Base-by-base conservation (phyloP, 2,113 vertebrate genomes). In the Semicossyphus pulcher region DNA sequence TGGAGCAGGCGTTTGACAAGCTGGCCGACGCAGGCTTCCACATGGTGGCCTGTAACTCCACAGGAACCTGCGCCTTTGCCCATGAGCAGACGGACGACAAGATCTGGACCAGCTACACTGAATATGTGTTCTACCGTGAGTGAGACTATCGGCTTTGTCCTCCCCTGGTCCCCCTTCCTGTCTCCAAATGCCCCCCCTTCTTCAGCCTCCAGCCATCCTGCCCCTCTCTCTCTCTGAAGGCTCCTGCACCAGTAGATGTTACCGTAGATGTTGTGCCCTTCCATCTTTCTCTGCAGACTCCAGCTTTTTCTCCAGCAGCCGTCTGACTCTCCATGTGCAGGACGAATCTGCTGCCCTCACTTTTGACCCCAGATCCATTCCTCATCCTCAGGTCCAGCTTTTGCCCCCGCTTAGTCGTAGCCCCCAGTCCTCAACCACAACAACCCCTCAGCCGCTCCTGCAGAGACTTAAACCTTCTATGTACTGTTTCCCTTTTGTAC, bases 71-170 rank as follows among this genome's bases (percentile, higher is more conserved):
- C 88, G 95, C 96, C 82, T 96, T 96, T 65, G 95, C 95, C 89
- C 96, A 97, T 0, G 96, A 98, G 85, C 96, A 97, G 93, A 96
- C 95, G 25, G 96, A 98, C 3, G 96, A 98, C 96, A 97, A 96
- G 94, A 97, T 97, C 92, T 99, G 96, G 96, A 98, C 96, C 94
- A 97, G 96, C 94, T 98, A 98, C 94, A 97, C 96, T 81, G 96
- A 99, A 96, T 98, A 99, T 88, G 95, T 98, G 92, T 99, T 99
- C 93, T 97, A 96, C 92, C 96, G 96, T 95, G 96, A 98, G 95
- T 99, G 96, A 97, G 76, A 84, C 76, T 73, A 89, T 66, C 47
- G 80, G 80, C 88, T 81, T 78, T 89, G 79, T 83, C 60, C 80
- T 63, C 56, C 66, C 54, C 7, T 45, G 69, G 61, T 53, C 72